Evolutionary conservation across 2,797 vertebrate species (phyloP).

Genomic region (Danio aesculapii): DNA sequence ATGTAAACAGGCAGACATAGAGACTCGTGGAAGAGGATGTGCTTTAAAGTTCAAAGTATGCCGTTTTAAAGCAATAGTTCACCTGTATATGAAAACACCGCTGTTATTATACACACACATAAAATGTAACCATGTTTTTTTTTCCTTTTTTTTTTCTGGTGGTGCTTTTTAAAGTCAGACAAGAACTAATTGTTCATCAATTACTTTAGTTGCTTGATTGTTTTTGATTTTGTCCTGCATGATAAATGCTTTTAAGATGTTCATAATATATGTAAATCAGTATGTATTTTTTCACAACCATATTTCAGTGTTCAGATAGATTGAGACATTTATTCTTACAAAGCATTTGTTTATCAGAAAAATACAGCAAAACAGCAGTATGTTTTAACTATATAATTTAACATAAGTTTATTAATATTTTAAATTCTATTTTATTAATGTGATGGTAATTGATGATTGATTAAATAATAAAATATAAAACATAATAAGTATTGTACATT

Average conservation of each 20-base stretch:
- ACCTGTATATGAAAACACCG: neutral
- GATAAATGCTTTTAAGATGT: neutral
- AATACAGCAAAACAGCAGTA: no score
- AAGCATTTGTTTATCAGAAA: no score
- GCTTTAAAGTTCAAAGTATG: constrained; percentile 19
- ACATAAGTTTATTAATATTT: no score
- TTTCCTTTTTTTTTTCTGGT: neutral
- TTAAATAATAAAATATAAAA: no score
- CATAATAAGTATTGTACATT: no score
- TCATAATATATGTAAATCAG: neutral
- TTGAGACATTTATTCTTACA: no score
- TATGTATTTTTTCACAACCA: neutral
- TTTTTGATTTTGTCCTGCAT: neutral
- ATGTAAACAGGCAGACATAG: constrained; percentile 32
- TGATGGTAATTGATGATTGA: no score
- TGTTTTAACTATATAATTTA: no score
- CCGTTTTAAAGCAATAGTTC: neutral
- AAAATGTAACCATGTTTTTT: neutral
- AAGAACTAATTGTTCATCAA: neutral
- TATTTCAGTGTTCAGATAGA: neutral
- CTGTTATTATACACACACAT: neutral
- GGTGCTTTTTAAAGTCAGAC: neutral
- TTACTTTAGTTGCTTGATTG: neutral
- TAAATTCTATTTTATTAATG: no score
- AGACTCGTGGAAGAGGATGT: constrained; percentile 12